A percentile compares a stretch with the other conserved stretches of the same genome.
These are phyloP conservation scores for Xestia rhomboidea DNA, from an alignment of 2,888 invertebrate genomes.

Conservation along the genomic window DNA sequence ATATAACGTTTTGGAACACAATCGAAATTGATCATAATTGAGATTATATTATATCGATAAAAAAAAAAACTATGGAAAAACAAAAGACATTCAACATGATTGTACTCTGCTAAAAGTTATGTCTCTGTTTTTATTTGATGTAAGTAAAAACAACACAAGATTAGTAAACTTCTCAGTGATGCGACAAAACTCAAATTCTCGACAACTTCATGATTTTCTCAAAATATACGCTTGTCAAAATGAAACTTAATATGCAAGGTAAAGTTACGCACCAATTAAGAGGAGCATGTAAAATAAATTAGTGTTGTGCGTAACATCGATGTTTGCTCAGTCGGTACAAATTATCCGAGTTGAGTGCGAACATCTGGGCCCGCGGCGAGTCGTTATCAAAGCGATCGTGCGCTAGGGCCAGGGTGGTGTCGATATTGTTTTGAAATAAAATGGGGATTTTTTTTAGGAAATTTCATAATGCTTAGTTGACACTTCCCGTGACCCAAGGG, in stretches of 20 bases:
- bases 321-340: constrained; percentile 67
- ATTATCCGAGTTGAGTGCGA: constrained; percentile 70
- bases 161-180: not conserved
- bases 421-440: constrained; percentile 41
- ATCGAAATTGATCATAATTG: too few relatives aligned
- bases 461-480: too few relatives aligned
- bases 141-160: not conserved
- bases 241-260: constrained; percentile 39
- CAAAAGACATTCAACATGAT: too few relatives aligned
- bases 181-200: constrained; percentile 23
- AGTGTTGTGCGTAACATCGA: constrained; percentile 50
- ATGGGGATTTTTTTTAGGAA: too few relatives aligned
- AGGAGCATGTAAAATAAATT: constrained; percentile 44
- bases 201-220: not conserved
- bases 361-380: constrained; percentile 70
- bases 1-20: too few relatives aligned
- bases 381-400: constrained; percentile 66
- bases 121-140: not conserved
- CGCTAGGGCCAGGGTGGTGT: constrained; percentile 50
- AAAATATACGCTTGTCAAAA: constrained; percentile 24
- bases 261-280: constrained; percentile 36
- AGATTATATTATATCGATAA: too few relatives aligned
- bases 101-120: not conserved
- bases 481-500: too few relatives aligned
- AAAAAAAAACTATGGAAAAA: too few relatives aligned